Conservation (phyloP, 2,888 invertebrate genomes). For the Operophtera brumata region DNA sequence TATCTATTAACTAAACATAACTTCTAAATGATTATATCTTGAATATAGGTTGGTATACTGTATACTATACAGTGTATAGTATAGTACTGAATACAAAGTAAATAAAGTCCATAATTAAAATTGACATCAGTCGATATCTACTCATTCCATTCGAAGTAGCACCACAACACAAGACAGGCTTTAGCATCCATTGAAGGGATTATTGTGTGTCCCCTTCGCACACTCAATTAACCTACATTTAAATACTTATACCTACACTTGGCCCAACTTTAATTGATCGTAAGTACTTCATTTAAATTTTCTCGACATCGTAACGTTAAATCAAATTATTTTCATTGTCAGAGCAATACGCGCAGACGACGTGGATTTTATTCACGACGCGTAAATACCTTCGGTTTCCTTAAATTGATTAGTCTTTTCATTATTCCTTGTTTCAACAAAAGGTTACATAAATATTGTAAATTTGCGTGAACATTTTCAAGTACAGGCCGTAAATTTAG, state of each 20-base stretch:
- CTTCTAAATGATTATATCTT: too few species aligned
- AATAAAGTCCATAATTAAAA: too few species aligned
- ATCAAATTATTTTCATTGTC: conserved; percentile 30
- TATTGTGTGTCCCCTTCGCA: conserved; percentile 43
- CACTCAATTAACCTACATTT: conserved; percentile 38
- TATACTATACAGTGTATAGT: too few species aligned
- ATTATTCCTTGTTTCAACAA: conserved; percentile 41
- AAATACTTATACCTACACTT: conserved; percentile 7
- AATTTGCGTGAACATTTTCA: conserved; percentile 30
- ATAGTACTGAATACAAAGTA: too few species aligned
- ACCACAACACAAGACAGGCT: conserved; percentile 26
- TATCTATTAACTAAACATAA: too few species aligned
- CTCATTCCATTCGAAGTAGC: neutral
- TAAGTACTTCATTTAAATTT: conserved; percentile 16
- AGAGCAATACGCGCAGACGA: conserved; percentile 10
- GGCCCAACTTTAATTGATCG: conserved; percentile 26
- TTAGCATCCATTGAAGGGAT: conserved; percentile 44
- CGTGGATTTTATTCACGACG: conserved; percentile 30
- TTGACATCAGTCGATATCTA: too few species aligned
- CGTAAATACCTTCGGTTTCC: conserved; percentile 39
- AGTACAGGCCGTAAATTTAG: conserved; percentile 29
- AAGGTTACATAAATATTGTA: conserved; percentile 37
- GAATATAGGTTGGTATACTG: too few species aligned
- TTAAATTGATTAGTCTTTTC: conserved; percentile 45
- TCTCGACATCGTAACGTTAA: conserved; percentile 6